These are phyloP conservation scores for Musca vetustissima DNA, from an alignment of 1,140 invertebrate species.

Conservation along the genomic window DNA sequence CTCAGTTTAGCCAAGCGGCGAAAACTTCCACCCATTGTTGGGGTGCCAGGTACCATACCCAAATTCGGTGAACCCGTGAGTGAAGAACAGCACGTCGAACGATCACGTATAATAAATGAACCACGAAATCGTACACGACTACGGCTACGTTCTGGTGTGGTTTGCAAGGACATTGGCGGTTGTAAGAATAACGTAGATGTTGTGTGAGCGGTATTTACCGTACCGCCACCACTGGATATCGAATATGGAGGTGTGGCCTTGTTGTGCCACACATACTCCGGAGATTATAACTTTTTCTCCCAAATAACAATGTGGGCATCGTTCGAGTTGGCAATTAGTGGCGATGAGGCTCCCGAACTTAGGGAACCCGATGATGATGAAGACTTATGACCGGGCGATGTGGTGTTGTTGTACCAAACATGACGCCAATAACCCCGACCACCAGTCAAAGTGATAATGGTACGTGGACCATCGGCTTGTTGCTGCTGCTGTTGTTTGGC, in stretches of 20 bases:
- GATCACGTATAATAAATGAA: constrained; percentile 38
- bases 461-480: constrained; percentile 62
- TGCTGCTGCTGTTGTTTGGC: constrained; percentile 44
- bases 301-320: constrained; percentile 86
- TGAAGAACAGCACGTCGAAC: constrained; percentile 20
- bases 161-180: constrained; percentile 32
- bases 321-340: constrained; percentile 66
- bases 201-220: not conserved
- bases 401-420: constrained; percentile 62
- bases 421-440: constrained; percentile 84
- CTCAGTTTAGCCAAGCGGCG: constrained; percentile 48
- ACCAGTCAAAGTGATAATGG: constrained; percentile 83
- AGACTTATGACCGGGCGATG: constrained; percentile 39
- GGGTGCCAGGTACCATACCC: constrained; percentile 13
- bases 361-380: constrained; percentile 54
- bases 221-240: not conserved
- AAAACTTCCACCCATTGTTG: constrained; percentile 35
- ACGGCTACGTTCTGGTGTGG: constrained; percentile 32
- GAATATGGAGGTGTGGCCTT: constrained; percentile 12
- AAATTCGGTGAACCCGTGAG: constrained; percentile 10
- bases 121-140: constrained; percentile 46
- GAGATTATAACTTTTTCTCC: constrained; percentile 83
- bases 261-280: constrained; percentile 51
- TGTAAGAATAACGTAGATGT: constrained; percentile 3
- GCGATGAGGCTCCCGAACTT: constrained; percentile 30